Evolutionary conservation across 2,797 vertebrate species (phyloP).

Genomic region (Semotilus atromaculatus): DNA sequence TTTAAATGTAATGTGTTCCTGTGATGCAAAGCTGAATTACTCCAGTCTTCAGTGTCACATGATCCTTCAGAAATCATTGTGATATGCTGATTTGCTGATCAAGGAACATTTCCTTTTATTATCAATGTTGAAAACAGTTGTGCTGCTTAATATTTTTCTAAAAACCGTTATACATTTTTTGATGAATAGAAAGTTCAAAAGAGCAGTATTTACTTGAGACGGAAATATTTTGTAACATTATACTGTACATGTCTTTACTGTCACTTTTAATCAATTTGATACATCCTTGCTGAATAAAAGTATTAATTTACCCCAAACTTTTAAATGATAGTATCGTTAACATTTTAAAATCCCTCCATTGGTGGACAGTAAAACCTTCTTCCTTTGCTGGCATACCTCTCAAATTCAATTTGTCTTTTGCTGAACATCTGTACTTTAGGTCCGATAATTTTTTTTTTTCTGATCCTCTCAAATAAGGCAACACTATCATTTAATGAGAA

Average conservation of each 20-base stretch:
- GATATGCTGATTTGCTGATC: neutral
- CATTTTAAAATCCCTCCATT: neutral
- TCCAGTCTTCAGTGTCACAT: neutral
- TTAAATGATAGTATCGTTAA: neutral
- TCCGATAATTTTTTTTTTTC: neutral
- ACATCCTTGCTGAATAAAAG: neutral
- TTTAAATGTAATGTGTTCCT: too few relatives aligned
- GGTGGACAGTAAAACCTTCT: neutral
- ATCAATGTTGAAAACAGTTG: too few relatives aligned
- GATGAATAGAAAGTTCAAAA: neutral
- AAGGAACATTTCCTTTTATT: too few relatives aligned
- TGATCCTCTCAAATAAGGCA: neutral
- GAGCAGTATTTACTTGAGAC: neutral
- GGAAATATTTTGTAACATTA: neutral
- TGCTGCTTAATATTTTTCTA: neutral
- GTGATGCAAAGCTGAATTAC: neutral
- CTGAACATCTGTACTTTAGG: neutral
- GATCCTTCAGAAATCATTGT: neutral
- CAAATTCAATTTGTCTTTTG: neutral
- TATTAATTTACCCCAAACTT: neutral
- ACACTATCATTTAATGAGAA: slow-evolving; percentile 27
- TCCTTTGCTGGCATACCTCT: neutral
- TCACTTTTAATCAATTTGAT: neutral
- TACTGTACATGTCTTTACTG: neutral
- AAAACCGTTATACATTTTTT: neutral